Base-by-base conservation (phyloP, 2,797 vertebrate species). In the Hybognathus amarus region DNA sequence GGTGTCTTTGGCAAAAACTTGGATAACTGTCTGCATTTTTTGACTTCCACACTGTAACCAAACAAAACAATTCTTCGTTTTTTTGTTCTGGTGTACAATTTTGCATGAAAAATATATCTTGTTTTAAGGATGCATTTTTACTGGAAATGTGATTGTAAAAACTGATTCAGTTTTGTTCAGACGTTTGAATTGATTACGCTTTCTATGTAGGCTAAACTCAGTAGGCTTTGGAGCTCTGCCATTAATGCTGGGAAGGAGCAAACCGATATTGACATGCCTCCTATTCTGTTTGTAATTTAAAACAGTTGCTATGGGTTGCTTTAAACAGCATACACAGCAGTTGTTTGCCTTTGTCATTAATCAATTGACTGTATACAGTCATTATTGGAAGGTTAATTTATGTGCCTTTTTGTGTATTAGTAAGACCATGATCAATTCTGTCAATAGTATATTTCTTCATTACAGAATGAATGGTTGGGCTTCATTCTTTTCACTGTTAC, bases 291-390 rank as follows among this genome's bases (percentile, higher is more conserved):
- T 70, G 52, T 64, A 79, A 82, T 82, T 87, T 77, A 85, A 79
- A 82, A 77, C 61, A 22, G 47, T 82, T 68, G 33, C 45, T 22
- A 77, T 56, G 45, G 81, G 83, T 82, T 81, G 54, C 47, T 79
- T 85, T 20, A 75, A 77, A 80, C 45, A 27, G 82, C 85, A 81
- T 54, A 64, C 50, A 74, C 83, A 85, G 83, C 83, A 50, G 82
- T 87, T 47, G 54, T 85, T 76, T 52, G 69, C 81, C 69, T 82
- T 70, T 80, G 63, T 79, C 78, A n/a, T 59, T 40, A 56, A 87
- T 87, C 87, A 71, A 61, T 85, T 73, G 47, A 50, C 40, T 81
- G 70, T 82, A 67, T 75, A 67, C 36, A 42, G 17, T 74, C 80
- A 74, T 83, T 88, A 85, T n/a, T 68, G 73, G 50, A 59, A 45